Base-by-base conservation (phyloP, 2,888 invertebrate species). In the Gymnosoma rotundatum region DNA sequence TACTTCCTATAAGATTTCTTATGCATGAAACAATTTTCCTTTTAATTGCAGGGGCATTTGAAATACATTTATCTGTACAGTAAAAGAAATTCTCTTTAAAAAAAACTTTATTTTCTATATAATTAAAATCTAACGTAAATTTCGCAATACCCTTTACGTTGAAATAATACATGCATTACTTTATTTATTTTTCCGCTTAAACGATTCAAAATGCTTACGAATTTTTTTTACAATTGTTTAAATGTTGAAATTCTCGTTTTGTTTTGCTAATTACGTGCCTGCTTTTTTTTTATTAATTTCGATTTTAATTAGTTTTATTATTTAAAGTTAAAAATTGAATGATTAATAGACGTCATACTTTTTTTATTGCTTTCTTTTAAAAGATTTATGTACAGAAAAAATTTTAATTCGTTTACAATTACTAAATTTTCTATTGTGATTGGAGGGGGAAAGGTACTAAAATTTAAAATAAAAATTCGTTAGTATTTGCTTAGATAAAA, bases 261-360 rank as follows among this genome's bases (percentile, higher is more conserved):
- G 18, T 21, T 69, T 75, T 67, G 48, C 50, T 52, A 60, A 69
- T 61, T 78, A 78, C 69, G 78, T 70, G 78, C 69, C 50, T 45
- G 36, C 16, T 54, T 52, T 61, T 78, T 32, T 69, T 45, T 42
- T 42, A 67, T 54, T 38, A 60, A 67, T 60, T 67, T 60, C 42
- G 32, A 50, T 69, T 76, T 69, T 32, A 76, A 61, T 69, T 60
- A 67, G 18, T 67, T 58, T 67, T 25, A 45, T 67, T 58, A 32
- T 70, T 70, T 20, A 54, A 69, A 78, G 9, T 4, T 18, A 32
- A 20, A 56, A 70, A 54, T 61, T 63, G 63, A 70, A 63, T 16
- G 42, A 54, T 70, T 54, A 56, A 72, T 56, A 54, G 21, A 72
- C 70, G 63, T 70, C 70, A 70, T 36, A 48, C 14, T 70, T 63